Evolutionary conservation across 2,888 invertebrate genomes (phyloP).

Genomic region (Drosophila nigritarsus): DNA sequence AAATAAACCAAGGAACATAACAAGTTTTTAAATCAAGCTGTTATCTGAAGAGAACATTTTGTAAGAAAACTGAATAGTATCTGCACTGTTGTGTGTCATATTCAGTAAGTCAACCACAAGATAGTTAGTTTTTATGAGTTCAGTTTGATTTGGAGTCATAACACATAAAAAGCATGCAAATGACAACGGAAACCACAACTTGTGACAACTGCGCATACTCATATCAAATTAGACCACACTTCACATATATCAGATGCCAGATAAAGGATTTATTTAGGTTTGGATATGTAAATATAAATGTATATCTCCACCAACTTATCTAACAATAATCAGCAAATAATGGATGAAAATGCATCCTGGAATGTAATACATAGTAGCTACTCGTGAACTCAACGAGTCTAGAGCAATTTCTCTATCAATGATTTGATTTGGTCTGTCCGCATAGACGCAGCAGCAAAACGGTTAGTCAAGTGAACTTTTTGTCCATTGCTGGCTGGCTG

Average conservation of each 20-base stretch:
- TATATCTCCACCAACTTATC: background rate
- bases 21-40: background rate
- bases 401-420: slow-evolving; percentile 29
- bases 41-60: background rate
- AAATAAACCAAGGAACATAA: too few relatives aligned
- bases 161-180: background rate
- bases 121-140: background rate
- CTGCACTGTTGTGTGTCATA: background rate
- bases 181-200: slow-evolving; percentile 18
- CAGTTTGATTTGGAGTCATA: background rate
- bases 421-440: slow-evolving; percentile 28
- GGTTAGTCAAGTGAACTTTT: slow-evolving; percentile 40
- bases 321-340: background rate
- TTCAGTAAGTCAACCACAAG: slow-evolving; percentile 6
- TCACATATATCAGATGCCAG: slow-evolving; percentile 13
- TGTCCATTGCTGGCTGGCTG: slow-evolving; percentile 13
- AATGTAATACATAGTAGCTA: background rate
- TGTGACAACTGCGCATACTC: background rate
- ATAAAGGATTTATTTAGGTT: slow-evolving; percentile 1
- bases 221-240: slow-evolving; percentile 4
- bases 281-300: background rate
- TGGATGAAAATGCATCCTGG: background rate
- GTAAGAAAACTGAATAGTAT: background rate
- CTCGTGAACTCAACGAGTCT: background rate
- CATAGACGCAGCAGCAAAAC: slow-evolving; percentile 22